Evolutionary conservation across 2,888 invertebrate species (phyloP), one percentile per base, ranked within the genome.

Genomic region (Ashinkailepas kermadecensis): DNA sequence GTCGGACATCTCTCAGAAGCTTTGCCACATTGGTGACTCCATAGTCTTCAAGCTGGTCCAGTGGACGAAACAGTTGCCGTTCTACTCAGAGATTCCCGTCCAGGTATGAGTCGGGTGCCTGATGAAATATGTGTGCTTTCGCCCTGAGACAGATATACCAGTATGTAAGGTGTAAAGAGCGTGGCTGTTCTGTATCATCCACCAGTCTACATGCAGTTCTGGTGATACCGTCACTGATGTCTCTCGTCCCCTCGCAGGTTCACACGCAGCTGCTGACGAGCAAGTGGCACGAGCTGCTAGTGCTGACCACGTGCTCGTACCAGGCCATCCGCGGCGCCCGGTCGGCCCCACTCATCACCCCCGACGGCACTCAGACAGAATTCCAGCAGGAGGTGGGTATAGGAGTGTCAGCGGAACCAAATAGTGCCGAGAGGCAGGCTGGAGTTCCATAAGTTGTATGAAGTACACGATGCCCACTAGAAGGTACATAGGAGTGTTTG

Each of bases 21-120:
- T 97, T 86, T 96, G 96, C 90, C 95, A 94, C 89, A 95, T 98
- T 87, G 97, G 98, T 81, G 98, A 99, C 90, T 97, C 96, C 85
- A 98, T 99, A 86, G 98, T 99, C 82, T 96, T 95, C 90, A 97
- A 97, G 89, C 92, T 99, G 90, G 98, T 99, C 85, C 96, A 97
- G 89, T 99, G 99, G 99, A 98, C 98, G 86, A 97, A 97, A 89
- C 93, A 96, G 89, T 90, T 99, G 88, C 98, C 99, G 82, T 99
- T 99, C 89, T 99, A 97, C 88, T 91, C 94, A 88, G 96, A 98
- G 89, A 92, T 99, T 85, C 97, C 98, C 81, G 95, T 97, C 86
- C 95, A 97, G 89, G 94, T 89, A 84, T 85, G 86, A 39, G 39
- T 39, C 39, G 39, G 4, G 39, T 39, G 39, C 39, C 39, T 39